phyloP scores from a whole-genome alignment of 2,113 vertebrate genomes.

The Brienomyrus brachyistius region DNA sequence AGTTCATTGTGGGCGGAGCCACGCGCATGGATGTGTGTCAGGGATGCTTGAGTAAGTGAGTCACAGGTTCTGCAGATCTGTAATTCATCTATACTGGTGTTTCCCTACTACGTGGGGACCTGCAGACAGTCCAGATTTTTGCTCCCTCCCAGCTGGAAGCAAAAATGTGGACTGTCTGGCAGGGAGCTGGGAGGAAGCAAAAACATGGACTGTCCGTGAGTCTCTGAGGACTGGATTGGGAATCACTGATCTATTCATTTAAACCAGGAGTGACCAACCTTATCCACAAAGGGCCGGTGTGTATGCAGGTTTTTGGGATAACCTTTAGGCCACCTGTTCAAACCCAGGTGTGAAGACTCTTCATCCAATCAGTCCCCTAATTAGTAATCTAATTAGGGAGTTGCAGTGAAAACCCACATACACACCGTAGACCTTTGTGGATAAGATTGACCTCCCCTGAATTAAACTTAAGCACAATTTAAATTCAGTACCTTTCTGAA shows the following conservation, averaged over 20 bases:
- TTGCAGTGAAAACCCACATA: too few species aligned
- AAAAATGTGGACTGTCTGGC: too few species aligned
- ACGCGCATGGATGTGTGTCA: constrained; percentile 17
- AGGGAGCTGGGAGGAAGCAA: neutral
- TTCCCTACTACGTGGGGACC: neutral
- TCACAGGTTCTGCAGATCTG: neutral
- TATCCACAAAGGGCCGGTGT: too few species aligned
- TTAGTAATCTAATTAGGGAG: too few species aligned
- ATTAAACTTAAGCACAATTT: neutral
- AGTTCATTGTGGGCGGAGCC: constrained; percentile 16
- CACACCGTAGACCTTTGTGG: too few species aligned
- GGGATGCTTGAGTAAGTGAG: constrained; percentile 14
- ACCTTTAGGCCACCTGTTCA: too few species aligned
- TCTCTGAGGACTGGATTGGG: neutral
- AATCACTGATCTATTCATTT: neutral
- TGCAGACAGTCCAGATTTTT: neutral
- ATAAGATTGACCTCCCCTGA: too few species aligned
- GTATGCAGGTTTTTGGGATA: too few species aligned
- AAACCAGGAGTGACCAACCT: neutral
- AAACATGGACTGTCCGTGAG: neutral
- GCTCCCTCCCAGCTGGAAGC: neutral
- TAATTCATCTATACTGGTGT: neutral
- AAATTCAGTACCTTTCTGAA: neutral
- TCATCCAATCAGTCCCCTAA: too few species aligned
- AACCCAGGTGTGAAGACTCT: too few species aligned